Evolutionary conservation across 1,140 invertebrate genomes (phyloP).

Genomic region (Bombus fervidus): DNA sequence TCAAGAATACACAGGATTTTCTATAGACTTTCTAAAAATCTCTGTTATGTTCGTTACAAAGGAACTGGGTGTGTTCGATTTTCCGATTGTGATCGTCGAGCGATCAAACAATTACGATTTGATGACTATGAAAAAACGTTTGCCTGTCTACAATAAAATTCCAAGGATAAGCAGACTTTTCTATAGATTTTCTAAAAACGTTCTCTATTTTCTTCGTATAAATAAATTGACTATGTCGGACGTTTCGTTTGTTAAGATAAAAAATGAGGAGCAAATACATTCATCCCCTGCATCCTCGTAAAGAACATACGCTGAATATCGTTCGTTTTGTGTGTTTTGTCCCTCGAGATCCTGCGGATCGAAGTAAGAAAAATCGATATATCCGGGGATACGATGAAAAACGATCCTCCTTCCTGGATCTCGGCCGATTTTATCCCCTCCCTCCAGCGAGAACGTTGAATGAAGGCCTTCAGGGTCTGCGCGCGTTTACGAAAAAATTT

Average conservation of each 20-base stretch:
- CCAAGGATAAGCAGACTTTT: neutral
- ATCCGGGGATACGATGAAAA: slow-evolving; percentile 67
- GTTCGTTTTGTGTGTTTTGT: slow-evolving; percentile 49
- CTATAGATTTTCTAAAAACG: neutral
- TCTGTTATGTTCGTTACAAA: neutral
- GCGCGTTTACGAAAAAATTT: slow-evolving; percentile 69
- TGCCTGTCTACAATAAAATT: neutral
- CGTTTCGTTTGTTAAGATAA: neutral
- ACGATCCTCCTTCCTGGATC: slow-evolving; percentile 63
- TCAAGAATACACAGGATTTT: neutral
- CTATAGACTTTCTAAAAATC: too few species aligned
- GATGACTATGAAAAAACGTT: neutral
- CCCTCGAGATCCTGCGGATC: slow-evolving; percentile 45
- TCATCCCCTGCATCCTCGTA: slow-evolving; percentile 11
- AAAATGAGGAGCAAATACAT: slow-evolving; percentile 2
- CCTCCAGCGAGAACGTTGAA: slow-evolving; percentile 46
- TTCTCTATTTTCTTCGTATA: neutral
- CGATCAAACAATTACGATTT: neutral
- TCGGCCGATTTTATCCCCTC: slow-evolving; percentile 31
- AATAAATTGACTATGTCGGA: neutral
- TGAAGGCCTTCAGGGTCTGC: slow-evolving; percentile 55
- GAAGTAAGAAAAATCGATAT: slow-evolving; percentile 62
- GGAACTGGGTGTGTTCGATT: neutral
- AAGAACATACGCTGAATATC: slow-evolving; percentile 41
- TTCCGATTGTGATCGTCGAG: neutral